Evolutionary conservation across 2,888 invertebrate species (phyloP).

Genomic region (Nesidiocoris tenuis): DNA sequence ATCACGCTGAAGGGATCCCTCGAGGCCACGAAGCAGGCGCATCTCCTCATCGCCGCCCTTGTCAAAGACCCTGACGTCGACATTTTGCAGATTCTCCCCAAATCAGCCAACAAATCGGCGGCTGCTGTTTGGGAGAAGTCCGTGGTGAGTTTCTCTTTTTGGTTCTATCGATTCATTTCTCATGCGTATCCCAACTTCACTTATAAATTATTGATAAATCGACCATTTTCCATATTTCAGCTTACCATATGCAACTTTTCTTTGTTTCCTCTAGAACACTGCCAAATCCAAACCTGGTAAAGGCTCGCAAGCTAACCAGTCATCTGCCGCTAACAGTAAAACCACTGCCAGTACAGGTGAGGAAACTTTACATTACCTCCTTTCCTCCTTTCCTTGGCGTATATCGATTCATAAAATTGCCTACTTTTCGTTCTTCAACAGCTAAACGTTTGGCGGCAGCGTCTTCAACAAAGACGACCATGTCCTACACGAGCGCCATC

Average conservation of each 20-base stretch:
- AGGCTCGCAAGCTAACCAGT: conserved; percentile 39
- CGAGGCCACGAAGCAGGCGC: conserved; percentile 90
- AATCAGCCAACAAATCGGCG: conserved; percentile 61
- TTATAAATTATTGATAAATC: too few species aligned
- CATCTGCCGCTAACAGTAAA: conserved; percentile 34
- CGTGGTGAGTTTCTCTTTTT: conserved; percentile 52
- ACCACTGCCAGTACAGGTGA: conserved; percentile 37
- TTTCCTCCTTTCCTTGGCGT: neutral
- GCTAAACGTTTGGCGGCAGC: conserved; percentile 57
- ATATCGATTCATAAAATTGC: too few species aligned
- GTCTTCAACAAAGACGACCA: conserved; percentile 59
- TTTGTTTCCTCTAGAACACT: conserved; percentile 46
- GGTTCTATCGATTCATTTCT: too few species aligned
- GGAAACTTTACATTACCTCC: neutral
- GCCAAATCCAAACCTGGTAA: conserved; percentile 48
- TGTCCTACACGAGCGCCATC: conserved; percentile 61
- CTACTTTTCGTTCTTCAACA: conserved; percentile 51
- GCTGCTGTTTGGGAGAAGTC: conserved; percentile 64
- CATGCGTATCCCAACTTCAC: too few species aligned
- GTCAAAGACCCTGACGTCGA: conserved; percentile 95
- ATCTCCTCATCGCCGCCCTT: conserved; percentile 83
- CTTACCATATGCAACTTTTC: neutral
- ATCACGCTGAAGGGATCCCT: conserved; percentile 93
- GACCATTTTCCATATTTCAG: too few species aligned
- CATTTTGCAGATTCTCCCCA: conserved; percentile 77